A percentile compares a stretch with the other conserved stretches of the same genome.
Conservation (phyloP, 2,888 invertebrate genomes). For the Lepidocyrtinus sp. region DNA sequence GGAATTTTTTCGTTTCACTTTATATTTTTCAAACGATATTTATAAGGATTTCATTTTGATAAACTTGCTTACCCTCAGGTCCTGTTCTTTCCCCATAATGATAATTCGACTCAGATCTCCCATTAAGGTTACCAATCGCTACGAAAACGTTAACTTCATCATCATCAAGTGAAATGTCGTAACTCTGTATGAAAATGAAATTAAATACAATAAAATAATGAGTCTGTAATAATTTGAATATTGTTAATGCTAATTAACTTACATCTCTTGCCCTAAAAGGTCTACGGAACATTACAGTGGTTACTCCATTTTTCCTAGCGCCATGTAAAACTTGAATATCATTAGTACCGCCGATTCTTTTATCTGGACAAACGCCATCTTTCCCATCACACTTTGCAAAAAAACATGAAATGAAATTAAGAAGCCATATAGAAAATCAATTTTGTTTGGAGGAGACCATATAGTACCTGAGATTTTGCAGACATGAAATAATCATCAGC, state of each 20-base stretch:
- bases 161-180: slow-evolving; percentile 78
- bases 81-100: slow-evolving; percentile 83
- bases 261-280: slow-evolving; percentile 79
- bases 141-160: slow-evolving; percentile 87
- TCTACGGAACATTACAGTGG: slow-evolving; percentile 84
- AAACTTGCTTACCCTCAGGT: slow-evolving; percentile 71
- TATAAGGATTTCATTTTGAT: background rate
- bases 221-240: background rate
- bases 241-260: slow-evolving; percentile 76
- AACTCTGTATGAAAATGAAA: slow-evolving; percentile 33
- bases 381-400: slow-evolving; percentile 89
- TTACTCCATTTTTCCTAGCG: slow-evolving; percentile 84
- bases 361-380: slow-evolving; percentile 89
- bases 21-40: background rate
- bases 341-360: slow-evolving; percentile 84
- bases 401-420: slow-evolving; percentile 72
- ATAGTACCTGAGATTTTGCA: slow-evolving; percentile 78
- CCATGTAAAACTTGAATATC: slow-evolving; percentile 85
- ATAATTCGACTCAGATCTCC: slow-evolving; percentile 86
- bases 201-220: background rate
- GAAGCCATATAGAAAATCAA: too few relatives aligned
- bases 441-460: too few relatives aligned
- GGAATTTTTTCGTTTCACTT: slow-evolving; percentile 1
- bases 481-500: slow-evolving; percentile 91
- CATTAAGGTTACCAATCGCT: slow-evolving; percentile 88